Conservation (phyloP, 92 coral and sea anemone species). For the Micromussa lordhowensis region DNA sequence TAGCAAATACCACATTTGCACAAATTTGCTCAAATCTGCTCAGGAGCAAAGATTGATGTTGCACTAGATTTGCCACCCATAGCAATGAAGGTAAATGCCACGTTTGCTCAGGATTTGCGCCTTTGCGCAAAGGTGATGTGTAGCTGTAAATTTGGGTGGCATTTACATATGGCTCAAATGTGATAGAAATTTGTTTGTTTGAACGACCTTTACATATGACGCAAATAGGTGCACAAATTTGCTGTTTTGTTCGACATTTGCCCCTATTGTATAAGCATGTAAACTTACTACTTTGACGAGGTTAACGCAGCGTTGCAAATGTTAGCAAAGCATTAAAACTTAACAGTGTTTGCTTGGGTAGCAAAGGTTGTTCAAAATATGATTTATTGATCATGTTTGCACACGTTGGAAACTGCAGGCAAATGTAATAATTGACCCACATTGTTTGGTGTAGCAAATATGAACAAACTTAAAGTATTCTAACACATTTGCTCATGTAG, state of each 20-base stretch:
- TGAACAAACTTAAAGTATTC: background rate
- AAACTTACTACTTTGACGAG: background rate
- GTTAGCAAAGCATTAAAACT: background rate
- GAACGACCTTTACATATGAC: slow-evolving; percentile 8
- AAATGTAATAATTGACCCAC: background rate
- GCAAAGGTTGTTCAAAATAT: background rate
- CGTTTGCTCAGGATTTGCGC: slow-evolving; percentile 6
- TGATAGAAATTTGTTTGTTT: slow-evolving; percentile 1
- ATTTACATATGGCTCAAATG: slow-evolving; percentile 22
- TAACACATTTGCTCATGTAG: slow-evolving; percentile 19
- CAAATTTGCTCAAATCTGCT: slow-evolving; percentile 11
- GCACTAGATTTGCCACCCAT: slow-evolving; percentile 22
- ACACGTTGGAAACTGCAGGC: slow-evolving; percentile 11
- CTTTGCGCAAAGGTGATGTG: slow-evolving; percentile 16
- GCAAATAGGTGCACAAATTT: slow-evolving; percentile 4
- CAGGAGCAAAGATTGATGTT: slow-evolving; percentile 15
- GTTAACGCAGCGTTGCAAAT: slow-evolving; percentile 1
- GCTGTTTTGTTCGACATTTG: background rate
- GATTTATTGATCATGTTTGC: slow-evolving; percentile 19
- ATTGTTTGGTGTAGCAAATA: background rate
- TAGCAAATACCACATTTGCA: slow-evolving; percentile 23
- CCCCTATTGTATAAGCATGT: slow-evolving; percentile 11
- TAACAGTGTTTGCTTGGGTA: background rate
- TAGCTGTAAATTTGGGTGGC: background rate
- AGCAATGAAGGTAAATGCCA: slow-evolving; percentile 17